Evolutionary conservation across 2,888 invertebrate genomes (phyloP).

Genomic region (Xiphydria camelus): DNA sequence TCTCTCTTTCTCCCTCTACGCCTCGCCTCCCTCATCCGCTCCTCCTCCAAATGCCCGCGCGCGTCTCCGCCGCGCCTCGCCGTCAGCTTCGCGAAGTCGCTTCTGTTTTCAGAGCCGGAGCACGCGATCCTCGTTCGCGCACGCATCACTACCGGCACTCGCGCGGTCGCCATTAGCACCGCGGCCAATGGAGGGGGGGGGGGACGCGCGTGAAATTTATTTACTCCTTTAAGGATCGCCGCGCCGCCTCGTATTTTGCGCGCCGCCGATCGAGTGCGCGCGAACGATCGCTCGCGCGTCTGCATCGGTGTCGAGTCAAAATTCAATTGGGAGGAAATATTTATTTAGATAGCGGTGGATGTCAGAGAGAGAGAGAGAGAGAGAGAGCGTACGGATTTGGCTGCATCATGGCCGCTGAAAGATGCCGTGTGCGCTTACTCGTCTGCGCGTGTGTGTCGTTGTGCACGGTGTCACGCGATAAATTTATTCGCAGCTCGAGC

Average conservation of each 20-base stretch:
- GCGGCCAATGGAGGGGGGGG: too few relatives aligned
- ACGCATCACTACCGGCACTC: slow-evolving; percentile 6
- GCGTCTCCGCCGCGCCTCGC: slow-evolving; percentile 28
- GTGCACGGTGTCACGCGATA: too few relatives aligned
- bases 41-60: too few relatives aligned
- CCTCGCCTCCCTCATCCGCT: slow-evolving; percentile 17
- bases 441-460: too few relatives aligned
- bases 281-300: background rate
- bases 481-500: too few relatives aligned
- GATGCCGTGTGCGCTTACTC: slow-evolving; percentile 15
- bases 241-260: too few relatives aligned
- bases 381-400: slow-evolving; percentile 21
- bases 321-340: too few relatives aligned
- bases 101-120: slow-evolving; percentile 48
- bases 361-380: slow-evolving; percentile 6
- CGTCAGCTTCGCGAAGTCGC: slow-evolving; percentile 44
- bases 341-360: too few relatives aligned
- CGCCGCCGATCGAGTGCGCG: too few relatives aligned
- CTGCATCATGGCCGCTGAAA: slow-evolving; percentile 18
- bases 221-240: too few relatives aligned
- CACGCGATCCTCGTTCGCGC: slow-evolving; percentile 46
- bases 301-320: slow-evolving; percentile 1
- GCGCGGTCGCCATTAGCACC: too few relatives aligned
- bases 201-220: too few relatives aligned
- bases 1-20: slow-evolving; percentile 17